phyloP scores from a whole-genome alignment of 2,888 invertebrate species.

The Hecatera dysodea region DNA sequence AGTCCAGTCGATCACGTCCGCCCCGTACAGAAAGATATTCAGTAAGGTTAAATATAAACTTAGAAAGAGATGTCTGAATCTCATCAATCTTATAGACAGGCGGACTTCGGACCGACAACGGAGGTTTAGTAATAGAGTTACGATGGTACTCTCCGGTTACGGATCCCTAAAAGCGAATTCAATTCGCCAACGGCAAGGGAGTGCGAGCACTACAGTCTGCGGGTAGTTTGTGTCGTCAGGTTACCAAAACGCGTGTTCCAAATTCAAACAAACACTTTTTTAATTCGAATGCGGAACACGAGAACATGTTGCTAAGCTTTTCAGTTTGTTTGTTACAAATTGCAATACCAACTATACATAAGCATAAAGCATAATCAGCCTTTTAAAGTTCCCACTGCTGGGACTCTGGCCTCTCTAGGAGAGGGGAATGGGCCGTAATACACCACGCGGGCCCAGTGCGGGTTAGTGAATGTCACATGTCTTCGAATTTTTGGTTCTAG shows the following conservation, averaged over 20 bases:
- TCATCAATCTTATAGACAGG: too few relatives aligned
- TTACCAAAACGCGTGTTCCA: slow-evolving; percentile 32
- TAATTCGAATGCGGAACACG: slow-evolving; percentile 31
- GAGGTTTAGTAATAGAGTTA: not conserved
- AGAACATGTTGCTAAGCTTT: slow-evolving; percentile 10
- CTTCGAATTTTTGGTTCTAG: too few relatives aligned
- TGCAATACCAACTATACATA: not conserved
- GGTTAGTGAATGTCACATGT: too few relatives aligned
- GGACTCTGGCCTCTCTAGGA: too few relatives aligned
- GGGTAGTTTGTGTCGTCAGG: slow-evolving; percentile 20
- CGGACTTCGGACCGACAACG: not conserved
- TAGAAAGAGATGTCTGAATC: too few relatives aligned
- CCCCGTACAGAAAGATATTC: too few relatives aligned
- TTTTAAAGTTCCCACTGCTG: too few relatives aligned
- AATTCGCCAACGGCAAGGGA: slow-evolving; percentile 16
- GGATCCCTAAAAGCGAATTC: slow-evolving; percentile 14
- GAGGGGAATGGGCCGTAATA: too few relatives aligned
- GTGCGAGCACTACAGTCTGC: slow-evolving; percentile 4
- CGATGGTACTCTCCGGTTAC: not conserved
- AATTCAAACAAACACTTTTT: slow-evolving; percentile 41
- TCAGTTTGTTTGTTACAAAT: not conserved
- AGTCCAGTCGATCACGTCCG: too few relatives aligned
- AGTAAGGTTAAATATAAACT: too few relatives aligned
- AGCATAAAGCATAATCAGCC: too few relatives aligned
- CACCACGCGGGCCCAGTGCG: too few relatives aligned